phyloP scores from a whole-genome alignment of 1,140 invertebrate species.

The Ceratosolen fusciceps region DNA sequence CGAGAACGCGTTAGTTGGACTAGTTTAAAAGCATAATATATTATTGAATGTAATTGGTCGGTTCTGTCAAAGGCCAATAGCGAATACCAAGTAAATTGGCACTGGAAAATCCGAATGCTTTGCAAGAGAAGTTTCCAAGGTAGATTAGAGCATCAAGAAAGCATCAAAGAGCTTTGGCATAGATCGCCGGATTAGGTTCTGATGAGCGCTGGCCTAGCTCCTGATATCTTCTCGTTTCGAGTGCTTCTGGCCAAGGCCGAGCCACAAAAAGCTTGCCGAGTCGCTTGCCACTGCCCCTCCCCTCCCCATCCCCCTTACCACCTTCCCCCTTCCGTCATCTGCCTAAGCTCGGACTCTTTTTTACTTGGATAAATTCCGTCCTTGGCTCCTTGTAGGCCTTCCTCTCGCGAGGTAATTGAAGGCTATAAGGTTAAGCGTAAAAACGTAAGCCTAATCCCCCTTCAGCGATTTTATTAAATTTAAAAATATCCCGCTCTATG shows the following conservation, averaged over 20 bases:
- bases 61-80: background rate
- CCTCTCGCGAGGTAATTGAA: background rate
- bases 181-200: conserved; percentile 56
- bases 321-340: no score
- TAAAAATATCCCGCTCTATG: background rate
- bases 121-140: conserved; percentile 54
- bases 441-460: background rate
- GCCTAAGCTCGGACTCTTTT: background rate
- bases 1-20: background rate
- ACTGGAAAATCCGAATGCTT: conserved; percentile 45
- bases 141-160: conserved; percentile 66
- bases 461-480: background rate
- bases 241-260: background rate
- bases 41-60: background rate
- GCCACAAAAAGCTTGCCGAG: background rate
- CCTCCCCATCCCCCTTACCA: no score
- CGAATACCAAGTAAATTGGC: conserved; percentile 46
- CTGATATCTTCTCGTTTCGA: conserved; percentile 59
- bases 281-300: no score
- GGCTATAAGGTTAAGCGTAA: background rate
- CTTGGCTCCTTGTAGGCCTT: background rate
- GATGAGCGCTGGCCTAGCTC: conserved; percentile 63
- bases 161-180: conserved; percentile 61
- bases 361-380: no score
- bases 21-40: background rate